phyloP scores from a whole-genome alignment of 2,797 vertebrate species.

The Bovichtus diacanthus region DNA sequence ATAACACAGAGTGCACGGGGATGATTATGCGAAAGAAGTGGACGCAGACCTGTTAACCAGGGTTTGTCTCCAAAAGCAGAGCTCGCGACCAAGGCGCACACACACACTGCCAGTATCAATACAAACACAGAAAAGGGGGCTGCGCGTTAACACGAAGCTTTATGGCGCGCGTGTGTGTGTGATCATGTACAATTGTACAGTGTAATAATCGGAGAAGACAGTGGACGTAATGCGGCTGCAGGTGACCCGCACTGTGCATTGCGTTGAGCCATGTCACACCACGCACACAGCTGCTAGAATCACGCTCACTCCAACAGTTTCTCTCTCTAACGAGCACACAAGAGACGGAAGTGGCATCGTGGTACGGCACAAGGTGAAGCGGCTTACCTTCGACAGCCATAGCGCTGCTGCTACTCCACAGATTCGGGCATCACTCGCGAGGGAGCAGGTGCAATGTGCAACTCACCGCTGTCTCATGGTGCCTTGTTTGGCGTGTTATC shows the following conservation, averaged over 20 bases:
- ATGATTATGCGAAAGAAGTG: conserved; percentile 25
- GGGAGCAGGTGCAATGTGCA: conserved; percentile 39
- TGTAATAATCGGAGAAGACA: background rate
- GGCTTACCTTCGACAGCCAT: conserved; percentile 88
- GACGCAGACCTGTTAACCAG: conserved; percentile 70
- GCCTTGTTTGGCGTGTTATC: conserved; percentile 76
- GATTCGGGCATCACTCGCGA: conserved; percentile 70
- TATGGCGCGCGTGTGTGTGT: conserved; percentile 37
- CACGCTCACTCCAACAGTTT: conserved; percentile 9
- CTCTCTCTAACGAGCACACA: background rate
- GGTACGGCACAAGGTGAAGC: background rate
- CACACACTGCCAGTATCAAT: background rate
- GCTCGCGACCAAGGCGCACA: background rate
- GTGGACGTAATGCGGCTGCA: conserved; percentile 43
- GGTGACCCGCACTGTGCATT: conserved; percentile 53
- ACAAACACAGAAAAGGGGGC: conserved; percentile 37
- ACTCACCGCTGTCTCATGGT: conserved; percentile 66
- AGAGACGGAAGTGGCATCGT: background rate
- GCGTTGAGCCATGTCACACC: conserved; percentile 13
- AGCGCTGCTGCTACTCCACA: conserved; percentile 62
- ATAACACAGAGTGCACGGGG: conserved; percentile 33
- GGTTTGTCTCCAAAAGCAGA: conserved; percentile 8
- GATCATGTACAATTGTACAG: conserved; percentile 17
- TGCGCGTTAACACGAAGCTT: conserved; percentile 56
- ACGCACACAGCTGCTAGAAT: conserved; percentile 21